phyloP scores from a whole-genome alignment of 2,113 vertebrate genomes.

The Ciconia stormi region DNA sequence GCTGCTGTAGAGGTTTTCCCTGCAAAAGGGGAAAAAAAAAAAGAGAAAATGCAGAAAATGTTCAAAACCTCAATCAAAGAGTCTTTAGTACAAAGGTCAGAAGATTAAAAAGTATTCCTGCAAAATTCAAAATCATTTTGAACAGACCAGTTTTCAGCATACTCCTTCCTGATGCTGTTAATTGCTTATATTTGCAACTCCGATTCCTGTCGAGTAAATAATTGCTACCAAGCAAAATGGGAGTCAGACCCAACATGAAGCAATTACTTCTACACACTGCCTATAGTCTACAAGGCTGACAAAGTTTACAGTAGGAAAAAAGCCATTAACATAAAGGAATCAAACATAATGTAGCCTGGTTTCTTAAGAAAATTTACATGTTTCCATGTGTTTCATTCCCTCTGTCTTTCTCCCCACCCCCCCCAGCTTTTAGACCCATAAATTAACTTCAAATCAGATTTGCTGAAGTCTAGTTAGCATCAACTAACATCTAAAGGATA shows the following conservation, averaged over 20 bases:
- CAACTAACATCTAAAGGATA: neutral
- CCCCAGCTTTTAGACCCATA: neutral
- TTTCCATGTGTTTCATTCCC: neutral
- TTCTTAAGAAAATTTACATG: neutral
- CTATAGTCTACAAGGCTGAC: neutral
- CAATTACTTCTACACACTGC: neutral
- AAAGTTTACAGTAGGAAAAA: neutral
- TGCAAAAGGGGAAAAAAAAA: conserved; percentile 23
- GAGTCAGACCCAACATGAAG: neutral
- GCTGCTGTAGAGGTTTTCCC: conserved; percentile 94
- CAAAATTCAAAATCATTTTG: neutral
- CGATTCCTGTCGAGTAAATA: neutral
- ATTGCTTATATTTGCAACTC: neutral
- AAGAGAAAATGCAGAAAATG: neutral
- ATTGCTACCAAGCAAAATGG: neutral
- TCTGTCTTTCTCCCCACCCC: neutral
- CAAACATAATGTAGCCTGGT: neutral
- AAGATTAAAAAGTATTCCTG: neutral
- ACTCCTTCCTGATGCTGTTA: neutral
- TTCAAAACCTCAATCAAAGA: neutral
- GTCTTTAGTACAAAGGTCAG: neutral
- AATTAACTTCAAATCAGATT: neutral
- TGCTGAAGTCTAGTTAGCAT: neutral
- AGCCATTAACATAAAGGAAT: neutral
- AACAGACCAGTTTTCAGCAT: neutral